Percentiles rank a stretch among this genome's conserved stretches.
These are phyloP conservation scores for Melanaphis sacchari DNA, from an alignment of 1,140 invertebrate species.

Conservation along the genomic window DNA sequence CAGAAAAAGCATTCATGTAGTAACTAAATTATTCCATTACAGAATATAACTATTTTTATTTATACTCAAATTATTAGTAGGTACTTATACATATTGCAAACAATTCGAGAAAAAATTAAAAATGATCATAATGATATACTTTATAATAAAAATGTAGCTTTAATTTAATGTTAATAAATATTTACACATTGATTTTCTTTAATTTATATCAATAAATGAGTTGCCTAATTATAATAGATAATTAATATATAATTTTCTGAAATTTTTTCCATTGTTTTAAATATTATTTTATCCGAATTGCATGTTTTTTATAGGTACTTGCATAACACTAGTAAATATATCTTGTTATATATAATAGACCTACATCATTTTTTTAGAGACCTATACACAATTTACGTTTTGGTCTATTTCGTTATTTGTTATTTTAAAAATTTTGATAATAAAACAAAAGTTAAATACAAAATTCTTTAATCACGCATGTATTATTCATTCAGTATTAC, in stretches of 20 bases:
- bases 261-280: not conserved
- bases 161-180: not conserved
- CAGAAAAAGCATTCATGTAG: not conserved
- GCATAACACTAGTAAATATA: not conserved
- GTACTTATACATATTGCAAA: not conserved
- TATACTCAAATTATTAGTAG: not conserved
- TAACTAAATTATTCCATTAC: not conserved
- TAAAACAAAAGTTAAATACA: not conserved
- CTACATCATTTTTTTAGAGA: not conserved
- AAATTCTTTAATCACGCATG: not conserved
- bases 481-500: not conserved
- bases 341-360: not conserved
- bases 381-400: not conserved
- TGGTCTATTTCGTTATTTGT: not conserved
- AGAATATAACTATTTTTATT: not conserved
- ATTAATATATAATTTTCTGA: not conserved
- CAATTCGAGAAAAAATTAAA: not conserved
- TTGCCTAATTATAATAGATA: not conserved
- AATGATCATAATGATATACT: not conserved
- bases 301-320: not conserved
- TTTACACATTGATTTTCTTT: not conserved
- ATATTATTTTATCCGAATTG: not conserved
- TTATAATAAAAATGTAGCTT: not conserved
- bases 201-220: not conserved
- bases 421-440: not conserved